Conservation (phyloP, 2,888 invertebrate species). For the Incurvaria masculella region DNA sequence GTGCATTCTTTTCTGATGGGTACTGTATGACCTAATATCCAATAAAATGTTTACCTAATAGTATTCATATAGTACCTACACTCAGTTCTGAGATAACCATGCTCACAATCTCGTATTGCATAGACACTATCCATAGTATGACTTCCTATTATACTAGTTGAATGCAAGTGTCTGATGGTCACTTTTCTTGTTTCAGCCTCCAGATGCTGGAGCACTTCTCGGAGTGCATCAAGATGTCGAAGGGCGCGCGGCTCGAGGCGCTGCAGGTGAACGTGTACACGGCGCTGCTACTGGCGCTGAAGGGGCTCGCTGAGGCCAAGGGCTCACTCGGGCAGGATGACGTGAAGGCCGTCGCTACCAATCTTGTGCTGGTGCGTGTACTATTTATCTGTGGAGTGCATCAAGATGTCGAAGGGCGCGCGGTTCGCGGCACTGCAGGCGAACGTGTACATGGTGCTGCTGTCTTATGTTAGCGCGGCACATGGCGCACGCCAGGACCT, state of each 20-base stretch:
- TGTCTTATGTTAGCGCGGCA: no score
- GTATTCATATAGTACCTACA: no score
- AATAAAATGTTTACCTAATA: no score
- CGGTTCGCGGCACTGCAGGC: conserved; percentile 95
- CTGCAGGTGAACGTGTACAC: conserved; percentile 96
- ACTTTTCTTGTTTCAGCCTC: conserved; percentile 52
- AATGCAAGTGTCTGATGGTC: no score
- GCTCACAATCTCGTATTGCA: no score
- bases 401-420: conserved; percentile 87
- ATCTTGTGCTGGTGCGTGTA: conserved; percentile 78
- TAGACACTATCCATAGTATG: no score
- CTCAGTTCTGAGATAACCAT: no score
- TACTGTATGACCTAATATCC: no score
- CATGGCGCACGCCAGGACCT: no score
- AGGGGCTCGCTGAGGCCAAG: conserved; percentile 85
- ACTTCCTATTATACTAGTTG: no score
- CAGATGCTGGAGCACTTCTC: conserved; percentile 98
- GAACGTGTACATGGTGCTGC: conserved; percentile 92
- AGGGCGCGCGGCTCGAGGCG: conserved; percentile 90
- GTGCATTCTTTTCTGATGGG: no score
- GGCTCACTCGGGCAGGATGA: conserved; percentile 84
- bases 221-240: conserved; percentile 92
- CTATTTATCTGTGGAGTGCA: conserved; percentile 95
- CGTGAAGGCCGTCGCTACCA: conserved; percentile 79
- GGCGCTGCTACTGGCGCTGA: conserved; percentile 84